phyloP scores from a whole-genome alignment of 1,140 invertebrate species.

The Brachionus plicatilis region DNA sequence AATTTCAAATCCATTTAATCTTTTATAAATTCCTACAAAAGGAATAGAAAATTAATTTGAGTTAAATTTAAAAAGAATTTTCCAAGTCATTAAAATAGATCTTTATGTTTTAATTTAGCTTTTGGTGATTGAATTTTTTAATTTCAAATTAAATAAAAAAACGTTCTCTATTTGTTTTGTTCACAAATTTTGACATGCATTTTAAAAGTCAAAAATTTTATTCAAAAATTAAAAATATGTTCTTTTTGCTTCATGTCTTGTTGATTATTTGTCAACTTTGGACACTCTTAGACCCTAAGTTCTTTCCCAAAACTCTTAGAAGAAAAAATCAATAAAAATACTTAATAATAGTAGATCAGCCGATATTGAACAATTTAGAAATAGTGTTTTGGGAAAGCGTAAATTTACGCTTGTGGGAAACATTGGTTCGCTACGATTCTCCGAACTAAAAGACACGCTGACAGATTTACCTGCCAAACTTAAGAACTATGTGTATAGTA shows the following conservation, averaged over 20 bases:
- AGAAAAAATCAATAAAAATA: neutral
- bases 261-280: neutral
- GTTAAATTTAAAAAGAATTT: too few relatives aligned
- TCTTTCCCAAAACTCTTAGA: neutral
- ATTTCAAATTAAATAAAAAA: too few relatives aligned
- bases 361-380: slow-evolving; percentile 9
- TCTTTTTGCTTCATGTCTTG: neutral
- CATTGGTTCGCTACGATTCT: neutral
- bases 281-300: neutral
- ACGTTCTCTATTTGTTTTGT: too few relatives aligned
- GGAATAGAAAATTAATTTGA: too few relatives aligned
- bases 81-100: too few relatives aligned
- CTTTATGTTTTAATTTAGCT: too few relatives aligned
- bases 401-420: neutral
- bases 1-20: too few relatives aligned
- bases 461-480: slow-evolving; percentile 18
- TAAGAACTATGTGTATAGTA: neutral
- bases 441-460: slow-evolving; percentile 24
- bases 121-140: too few relatives aligned
- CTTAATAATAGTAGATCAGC: slow-evolving; percentile 1
- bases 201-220: too few relatives aligned
- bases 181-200: too few relatives aligned
- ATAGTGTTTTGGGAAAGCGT: slow-evolving; percentile 13
- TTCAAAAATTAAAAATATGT: too few relatives aligned
- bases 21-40: too few relatives aligned